Conservation (phyloP, 2,888 invertebrate species). For the Tiliacea citrago region DNA sequence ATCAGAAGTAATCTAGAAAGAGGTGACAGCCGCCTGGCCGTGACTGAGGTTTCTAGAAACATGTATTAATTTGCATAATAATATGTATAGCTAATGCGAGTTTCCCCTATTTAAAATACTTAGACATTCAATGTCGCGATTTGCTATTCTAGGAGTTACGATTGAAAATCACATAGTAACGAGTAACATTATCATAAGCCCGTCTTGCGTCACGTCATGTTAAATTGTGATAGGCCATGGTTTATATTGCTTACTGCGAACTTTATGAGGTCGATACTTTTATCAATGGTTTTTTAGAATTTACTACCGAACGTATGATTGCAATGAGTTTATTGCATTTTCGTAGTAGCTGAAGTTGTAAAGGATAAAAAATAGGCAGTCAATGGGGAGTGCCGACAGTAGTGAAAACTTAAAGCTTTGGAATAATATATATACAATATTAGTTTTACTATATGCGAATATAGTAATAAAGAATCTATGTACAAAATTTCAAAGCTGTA, state of each 20-base stretch:
- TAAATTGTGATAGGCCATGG: constrained; percentile 63
- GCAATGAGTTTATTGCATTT: constrained; percentile 13
- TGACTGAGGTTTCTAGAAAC: constrained; percentile 8
- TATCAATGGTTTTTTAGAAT: constrained; percentile 27
- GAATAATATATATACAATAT: no score
- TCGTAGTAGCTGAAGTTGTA: neutral
- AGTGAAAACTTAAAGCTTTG: no score
- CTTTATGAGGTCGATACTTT: constrained; percentile 45
- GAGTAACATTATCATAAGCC: constrained; percentile 46
- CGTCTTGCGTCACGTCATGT: constrained; percentile 27
- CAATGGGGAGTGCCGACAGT: no score
- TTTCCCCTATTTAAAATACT: constrained; percentile 18
- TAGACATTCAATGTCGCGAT: constrained; percentile 15
- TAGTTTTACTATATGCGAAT: no score
- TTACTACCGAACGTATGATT: constrained; percentile 24
- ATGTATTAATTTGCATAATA: neutral
- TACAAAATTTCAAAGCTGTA: no score
- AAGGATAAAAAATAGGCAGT: neutral
- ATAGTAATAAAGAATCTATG: no score
- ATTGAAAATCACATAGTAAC: constrained; percentile 37
- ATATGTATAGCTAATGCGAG: constrained; percentile 16
- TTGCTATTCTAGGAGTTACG: constrained; percentile 40
- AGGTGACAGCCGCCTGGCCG: neutral
- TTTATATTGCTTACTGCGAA: constrained; percentile 52
- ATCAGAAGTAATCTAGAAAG: neutral